Percentiles rank a stretch among this genome's conserved stretches.
Conservation (phyloP, 2,888 invertebrate species). For the Calliopum simillimum region DNA sequence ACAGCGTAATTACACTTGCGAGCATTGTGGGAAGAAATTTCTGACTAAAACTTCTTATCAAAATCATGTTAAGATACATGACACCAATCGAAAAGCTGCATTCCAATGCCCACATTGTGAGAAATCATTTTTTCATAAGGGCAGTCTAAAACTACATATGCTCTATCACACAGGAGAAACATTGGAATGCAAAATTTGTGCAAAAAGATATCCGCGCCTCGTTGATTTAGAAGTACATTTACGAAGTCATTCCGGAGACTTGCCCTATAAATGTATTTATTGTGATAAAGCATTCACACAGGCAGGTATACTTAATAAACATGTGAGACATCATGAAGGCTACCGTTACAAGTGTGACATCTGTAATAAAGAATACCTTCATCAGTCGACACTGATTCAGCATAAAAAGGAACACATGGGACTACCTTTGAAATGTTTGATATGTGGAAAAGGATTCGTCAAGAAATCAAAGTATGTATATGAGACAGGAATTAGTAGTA, state of each 20-base stretch:
- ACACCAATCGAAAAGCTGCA: constrained; percentile 41
- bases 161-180: constrained; percentile 46
- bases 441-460: constrained; percentile 40
- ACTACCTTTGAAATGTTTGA: constrained; percentile 37
- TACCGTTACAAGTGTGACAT: constrained; percentile 47
- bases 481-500: too few relatives aligned
- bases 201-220: constrained; percentile 47
- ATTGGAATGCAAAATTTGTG: constrained; percentile 46
- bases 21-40: constrained; percentile 45
- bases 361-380: constrained; percentile 44
- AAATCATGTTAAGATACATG: constrained; percentile 44
- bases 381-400: constrained; percentile 36
- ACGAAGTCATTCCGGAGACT: constrained; percentile 49
- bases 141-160: constrained; percentile 47
- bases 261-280: constrained; percentile 45
- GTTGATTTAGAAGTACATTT: constrained; percentile 47
- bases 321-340: constrained; percentile 46
- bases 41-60: constrained; percentile 46
- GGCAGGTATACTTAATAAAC: constrained; percentile 40
- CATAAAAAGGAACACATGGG: constrained; percentile 41
- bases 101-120: constrained; percentile 46
- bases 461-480: constrained; percentile 37
- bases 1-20: constrained; percentile 45
- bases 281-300: constrained; percentile 45
- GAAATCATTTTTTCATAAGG: constrained; percentile 47